Base-by-base conservation (phyloP, 2,113 vertebrate species). In the Xiphophorus couchianus region DNA sequence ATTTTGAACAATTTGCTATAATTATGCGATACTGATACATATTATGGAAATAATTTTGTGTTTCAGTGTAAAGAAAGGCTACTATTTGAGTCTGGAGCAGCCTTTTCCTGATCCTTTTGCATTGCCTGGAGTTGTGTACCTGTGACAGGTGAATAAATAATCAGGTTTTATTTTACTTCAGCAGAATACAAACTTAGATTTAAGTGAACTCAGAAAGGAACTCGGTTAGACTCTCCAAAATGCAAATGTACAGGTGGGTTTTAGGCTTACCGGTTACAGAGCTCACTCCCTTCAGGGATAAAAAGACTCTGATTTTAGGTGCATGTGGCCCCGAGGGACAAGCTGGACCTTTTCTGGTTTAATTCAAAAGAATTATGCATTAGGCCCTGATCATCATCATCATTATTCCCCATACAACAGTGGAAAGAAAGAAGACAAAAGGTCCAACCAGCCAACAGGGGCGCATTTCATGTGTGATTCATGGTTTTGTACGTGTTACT, bases 311-410 rank as follows among this genome's bases (percentile, higher is more conserved):
- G 85, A 80, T 58, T 83, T 84, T 76, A 81, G 82, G 78, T 78
- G 48, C 30, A 69, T 72, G 65, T 84, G 70, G 83, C 86, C 75
- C 51, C 79, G 80, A 86, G 80, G 89, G 90, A 91, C 89, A 89
- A 89, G 88, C 86, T 64, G 62, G 78, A 65, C 73, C 73, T 84
- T 90, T 89, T 85, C 85, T 83, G 88, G 81, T 77, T 81, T 87
- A 89, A 83, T 84, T 86, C 84, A 86, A 81, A 83, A 64, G 89
- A 88, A 89, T 92, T 88, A 86, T 90, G 89, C 78, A 89, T 93
- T 84, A 86, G 85, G 75, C 85, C 65, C 74, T 89, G 84, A 87
- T 89, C 77, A 84, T 91, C 81, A 87, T 89, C 77, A 84, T 91
- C 81, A 90, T 90, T 87, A 91, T 90, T 88, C 82, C 76, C 54